A percentile compares a stretch with the other conserved stretches of the same genome.
Evolutionary conservation across 2,888 invertebrate genomes (phyloP).

Genomic region (Diploptera punctata): DNA sequence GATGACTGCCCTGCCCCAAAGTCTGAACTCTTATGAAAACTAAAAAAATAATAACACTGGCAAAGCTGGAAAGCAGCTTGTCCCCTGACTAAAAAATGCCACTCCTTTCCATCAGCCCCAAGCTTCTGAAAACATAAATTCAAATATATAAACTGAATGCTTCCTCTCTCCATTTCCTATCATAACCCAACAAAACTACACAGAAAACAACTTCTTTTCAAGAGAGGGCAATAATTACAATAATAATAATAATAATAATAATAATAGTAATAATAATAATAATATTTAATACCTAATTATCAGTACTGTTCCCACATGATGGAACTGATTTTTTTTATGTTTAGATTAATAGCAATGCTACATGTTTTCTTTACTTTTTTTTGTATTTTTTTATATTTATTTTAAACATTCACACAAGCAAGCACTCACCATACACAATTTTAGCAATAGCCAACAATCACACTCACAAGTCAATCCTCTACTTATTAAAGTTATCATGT

Average conservation of each 20-base stretch:
- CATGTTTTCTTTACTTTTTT: too few relatives aligned
- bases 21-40: slow-evolving; percentile 29
- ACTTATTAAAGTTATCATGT: slow-evolving; percentile 12
- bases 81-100: slow-evolving; percentile 12
- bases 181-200: slow-evolving; percentile 15
- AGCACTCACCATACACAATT: background rate
- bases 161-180: slow-evolving; percentile 9
- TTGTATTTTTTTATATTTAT: too few relatives aligned
- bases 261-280: too few relatives aligned
- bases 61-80: slow-evolving; percentile 28
- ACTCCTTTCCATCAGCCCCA: slow-evolving; percentile 13
- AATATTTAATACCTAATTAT: slow-evolving; percentile 40
- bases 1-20: slow-evolving; percentile 33
- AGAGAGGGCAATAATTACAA: slow-evolving; percentile 24
- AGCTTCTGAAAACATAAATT: slow-evolving; percentile 14
- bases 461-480: slow-evolving; percentile 9
- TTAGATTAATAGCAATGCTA: slow-evolving; percentile 19
- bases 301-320: slow-evolving; percentile 41
- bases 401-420: background rate
- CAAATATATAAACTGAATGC: slow-evolving; percentile 1
- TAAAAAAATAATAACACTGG: slow-evolving; percentile 24
- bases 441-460: slow-evolving; percentile 17
- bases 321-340: slow-evolving; percentile 17
- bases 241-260: slow-evolving; percentile 8
- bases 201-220: background rate